These are phyloP conservation scores for Halcyon badia DNA, from an alignment of 2,797 vertebrate species.

Conservation along the genomic window DNA sequence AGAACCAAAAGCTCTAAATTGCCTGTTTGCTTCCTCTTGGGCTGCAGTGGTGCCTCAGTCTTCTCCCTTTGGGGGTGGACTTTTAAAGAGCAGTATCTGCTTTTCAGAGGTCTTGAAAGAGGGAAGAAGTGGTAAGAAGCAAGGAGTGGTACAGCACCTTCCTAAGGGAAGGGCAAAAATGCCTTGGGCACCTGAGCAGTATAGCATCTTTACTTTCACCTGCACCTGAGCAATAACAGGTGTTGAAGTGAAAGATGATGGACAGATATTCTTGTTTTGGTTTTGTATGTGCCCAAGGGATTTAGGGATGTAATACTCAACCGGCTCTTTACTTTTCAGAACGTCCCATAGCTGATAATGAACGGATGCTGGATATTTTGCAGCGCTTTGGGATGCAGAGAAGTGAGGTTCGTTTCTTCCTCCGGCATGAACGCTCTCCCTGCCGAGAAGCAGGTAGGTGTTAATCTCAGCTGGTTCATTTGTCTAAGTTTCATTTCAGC, in stretches of 20 bases:
- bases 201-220: too few relatives aligned
- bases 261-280: background rate
- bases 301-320: background rate
- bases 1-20: background rate
- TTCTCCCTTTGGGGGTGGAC: background rate
- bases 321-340: slow-evolving; percentile 79
- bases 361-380: slow-evolving; percentile 93
- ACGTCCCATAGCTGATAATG: slow-evolving; percentile 88
- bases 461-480: background rate
- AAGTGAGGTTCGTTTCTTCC: slow-evolving; percentile 93
- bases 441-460: slow-evolving; percentile 86
- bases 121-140: background rate
- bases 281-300: background rate
- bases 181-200: background rate
- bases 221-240: too few relatives aligned
- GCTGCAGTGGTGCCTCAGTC: rapidly evolving
- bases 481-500: background rate
- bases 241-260: background rate
- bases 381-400: slow-evolving; percentile 91
- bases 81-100: background rate
- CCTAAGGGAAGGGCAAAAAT: background rate
- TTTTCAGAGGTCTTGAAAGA: background rate
- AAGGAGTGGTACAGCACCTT: background rate
- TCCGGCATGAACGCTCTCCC: slow-evolving; percentile 90
- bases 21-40: background rate